Evolutionary conservation across 2,113 vertebrate genomes (phyloP), one percentile per base, ranked within the genome.

Genomic region (Anoplopoma fimbria): DNA sequence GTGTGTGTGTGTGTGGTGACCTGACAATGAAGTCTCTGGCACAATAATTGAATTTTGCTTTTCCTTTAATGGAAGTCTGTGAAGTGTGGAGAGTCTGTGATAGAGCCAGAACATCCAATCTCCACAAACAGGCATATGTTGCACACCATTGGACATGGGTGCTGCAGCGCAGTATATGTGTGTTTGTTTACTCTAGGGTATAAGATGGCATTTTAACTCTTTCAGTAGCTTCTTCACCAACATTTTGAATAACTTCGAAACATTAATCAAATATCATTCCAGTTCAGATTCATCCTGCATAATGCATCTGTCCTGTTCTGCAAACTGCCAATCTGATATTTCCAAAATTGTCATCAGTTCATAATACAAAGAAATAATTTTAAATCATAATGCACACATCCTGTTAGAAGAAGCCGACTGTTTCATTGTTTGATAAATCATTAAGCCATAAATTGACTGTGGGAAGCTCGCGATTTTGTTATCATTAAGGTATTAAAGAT

Each of bases 51-150:
- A 92, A 93, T 93, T 88, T 86, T 67, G 75, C 72, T 75, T 88
- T 88, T 78, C 62, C 69, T 88, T 84, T 95, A 94, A 94, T 91
- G 83, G 90, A 93, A 94, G 58, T 94, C 79, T 78, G 90, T 93
- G 90, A 80, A 82, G 92, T 92, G 92, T 94, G 86, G 83, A 87
- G 87, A 89, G 81, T 75, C 77, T 76, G 67, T 88, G 92, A 93
- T 93, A 82, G 47, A 69, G 90, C 77, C 75, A 38, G 68, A 87
- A 91, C 79, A 92, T 90, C 92, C 92, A 94, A 89, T 94, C 90
- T 91, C 58, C 72, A 86, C 87, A 79, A 81, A 72, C 49, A 60
- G 69, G 64, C 38, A 29, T 76, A 63, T 61, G 69, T 82, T 62
- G 64, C 86, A 87, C 77, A 55, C 57, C 73, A 45, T 17, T 61